Evolutionary conservation across 2,113 vertebrate genomes (phyloP), one percentile per base, ranked within the genome.

Genomic region (Tachuris rubrigastra): DNA sequence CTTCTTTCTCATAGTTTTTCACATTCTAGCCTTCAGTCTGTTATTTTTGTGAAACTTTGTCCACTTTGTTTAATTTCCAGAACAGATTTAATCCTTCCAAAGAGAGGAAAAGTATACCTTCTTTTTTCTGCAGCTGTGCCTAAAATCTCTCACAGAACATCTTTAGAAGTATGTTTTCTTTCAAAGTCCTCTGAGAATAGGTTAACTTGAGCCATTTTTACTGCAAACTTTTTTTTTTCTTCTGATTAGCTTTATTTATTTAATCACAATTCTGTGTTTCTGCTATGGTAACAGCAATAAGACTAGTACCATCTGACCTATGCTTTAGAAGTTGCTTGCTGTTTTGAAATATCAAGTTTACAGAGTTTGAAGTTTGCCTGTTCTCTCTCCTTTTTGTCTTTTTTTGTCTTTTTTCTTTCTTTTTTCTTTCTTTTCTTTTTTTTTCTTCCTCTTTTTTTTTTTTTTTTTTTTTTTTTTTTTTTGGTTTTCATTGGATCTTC

Each of bases 161-260:
- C 67, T 87, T 94, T 90, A 90, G 89, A 95, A 80, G 67, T 85
- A 73, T 91, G 93, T 91, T 96, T 97, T 91, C 85, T 93, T 96
- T 90, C 85, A 77, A 63, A 94, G 71, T 91, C 85, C 42, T 80
- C 72, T 71, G 93, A 93, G 87, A 91, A 63, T 87, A 91, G 25
- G 37, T 73, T 93, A 89, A 91, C 46, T 95, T 93, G 74, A 96
- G 55, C 71, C 85, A 63, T 7, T 83, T 91, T 90, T 85, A 94
- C 71, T 85, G 58, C 72, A 89, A 73, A 60, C n/a, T 0, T 39
- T 56, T 2, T 6, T 82, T 95, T 94, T 87, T 9, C 30, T 87
- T 89, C 87, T 91, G 93, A 97, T 97, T 90, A 85, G n/a, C 58
- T 91, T 94, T 96, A 95, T 96, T 94, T 94, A 90, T 93, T 96